These are phyloP conservation scores for Vollenhovia emeryi DNA, from an alignment of 1,140 invertebrate genomes.

Conservation along the genomic window DNA sequence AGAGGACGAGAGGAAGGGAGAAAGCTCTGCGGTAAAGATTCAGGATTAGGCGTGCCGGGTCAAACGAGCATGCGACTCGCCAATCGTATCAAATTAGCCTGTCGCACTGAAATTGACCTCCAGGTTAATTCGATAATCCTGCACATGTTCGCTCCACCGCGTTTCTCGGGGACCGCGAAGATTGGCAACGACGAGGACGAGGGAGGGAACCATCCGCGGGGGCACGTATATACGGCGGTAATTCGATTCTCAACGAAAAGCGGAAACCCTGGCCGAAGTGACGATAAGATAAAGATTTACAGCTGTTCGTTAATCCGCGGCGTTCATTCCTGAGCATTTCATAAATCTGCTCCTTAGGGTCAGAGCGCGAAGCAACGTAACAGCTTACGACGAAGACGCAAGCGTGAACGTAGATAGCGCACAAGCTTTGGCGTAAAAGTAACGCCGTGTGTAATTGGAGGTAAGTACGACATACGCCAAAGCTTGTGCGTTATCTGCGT, in stretches of 20 bases:
- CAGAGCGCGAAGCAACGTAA: too few relatives aligned
- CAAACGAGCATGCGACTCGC: constrained; percentile 64
- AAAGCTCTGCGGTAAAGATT: constrained; percentile 28
- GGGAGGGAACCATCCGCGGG: neutral
- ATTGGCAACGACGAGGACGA: neutral
- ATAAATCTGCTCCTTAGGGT: neutral
- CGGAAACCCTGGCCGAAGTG: neutral
- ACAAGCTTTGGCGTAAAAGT: too few relatives aligned
- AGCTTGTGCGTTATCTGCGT: too few relatives aligned
- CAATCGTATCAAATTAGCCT: constrained; percentile 65
- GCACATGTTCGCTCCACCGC: constrained; percentile 70
- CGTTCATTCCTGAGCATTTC: neutral
- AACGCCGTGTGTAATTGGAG: too few relatives aligned
- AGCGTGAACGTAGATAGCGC: too few relatives aligned
- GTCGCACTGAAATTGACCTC: constrained; percentile 72
- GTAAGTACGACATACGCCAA: too few relatives aligned
- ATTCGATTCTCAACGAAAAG: neutral
- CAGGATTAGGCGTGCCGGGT: constrained; percentile 55
- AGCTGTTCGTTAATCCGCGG: too few relatives aligned
- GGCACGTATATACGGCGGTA: neutral
- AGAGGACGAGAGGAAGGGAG: neutral
- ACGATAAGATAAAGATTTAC: neutral
- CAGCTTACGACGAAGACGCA: too few relatives aligned
- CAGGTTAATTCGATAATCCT: constrained; percentile 64
- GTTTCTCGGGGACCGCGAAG: constrained; percentile 86